phyloP scores from a whole-genome alignment of 2,113 vertebrate species.

The Holacanthus passer region DNA sequence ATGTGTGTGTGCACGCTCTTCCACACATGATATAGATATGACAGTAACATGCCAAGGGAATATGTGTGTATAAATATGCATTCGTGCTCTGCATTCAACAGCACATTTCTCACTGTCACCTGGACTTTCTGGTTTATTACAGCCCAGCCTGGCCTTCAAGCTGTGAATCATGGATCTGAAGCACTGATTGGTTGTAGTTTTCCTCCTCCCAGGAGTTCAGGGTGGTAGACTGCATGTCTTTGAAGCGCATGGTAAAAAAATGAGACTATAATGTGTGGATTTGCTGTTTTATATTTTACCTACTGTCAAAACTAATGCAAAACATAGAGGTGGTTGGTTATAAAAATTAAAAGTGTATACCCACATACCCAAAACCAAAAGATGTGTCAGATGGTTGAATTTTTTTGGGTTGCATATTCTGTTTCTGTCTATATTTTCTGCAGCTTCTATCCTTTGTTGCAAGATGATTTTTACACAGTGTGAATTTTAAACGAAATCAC shows the following conservation, averaged over 20 bases:
- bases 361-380: neutral
- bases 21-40: constrained; percentile 26
- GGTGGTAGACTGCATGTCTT: neutral
- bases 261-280: neutral
- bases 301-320: no score
- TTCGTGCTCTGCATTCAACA: constrained; percentile 14
- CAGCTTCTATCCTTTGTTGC: neutral
- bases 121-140: constrained; percentile 44
- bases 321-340: no score
- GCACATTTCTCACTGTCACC: constrained; percentile 55
- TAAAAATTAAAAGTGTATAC: neutral
- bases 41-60: constrained; percentile 34
- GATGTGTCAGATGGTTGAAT: no score
- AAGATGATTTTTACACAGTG: neutral
- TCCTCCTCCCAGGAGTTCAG: neutral
- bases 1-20: neutral
- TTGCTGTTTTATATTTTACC: no score
- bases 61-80: constrained; percentile 47
- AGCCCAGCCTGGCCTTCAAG: neutral
- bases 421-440: no score
- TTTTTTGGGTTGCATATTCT: no score
- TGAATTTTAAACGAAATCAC: neutral
- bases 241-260: neutral
- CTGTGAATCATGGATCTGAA: constrained; percentile 27
- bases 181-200: constrained; percentile 33